phyloP scores from a whole-genome alignment of 2,888 invertebrate species.

The Campaea margaritaria region DNA sequence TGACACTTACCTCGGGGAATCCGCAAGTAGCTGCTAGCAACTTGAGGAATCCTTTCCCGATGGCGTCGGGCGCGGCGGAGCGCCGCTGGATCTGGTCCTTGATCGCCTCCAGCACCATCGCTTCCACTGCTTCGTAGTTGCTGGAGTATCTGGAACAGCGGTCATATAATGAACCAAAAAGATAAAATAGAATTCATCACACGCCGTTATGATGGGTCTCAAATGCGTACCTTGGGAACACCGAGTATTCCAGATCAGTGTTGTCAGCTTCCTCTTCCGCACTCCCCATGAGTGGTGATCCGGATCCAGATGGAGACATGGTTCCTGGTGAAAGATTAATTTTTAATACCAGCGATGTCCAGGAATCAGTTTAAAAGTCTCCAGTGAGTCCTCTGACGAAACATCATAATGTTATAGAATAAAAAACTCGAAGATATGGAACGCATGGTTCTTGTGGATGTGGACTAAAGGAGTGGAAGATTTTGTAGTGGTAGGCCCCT shows the following conservation, averaged over 20 bases:
- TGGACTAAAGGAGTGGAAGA: no score
- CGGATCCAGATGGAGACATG: conserved; percentile 83
- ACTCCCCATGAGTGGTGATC: conserved; percentile 81
- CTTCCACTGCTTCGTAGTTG: conserved; percentile 89
- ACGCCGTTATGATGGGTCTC: no score
- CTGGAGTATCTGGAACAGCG: conserved; percentile 66
- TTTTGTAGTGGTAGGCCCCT: no score
- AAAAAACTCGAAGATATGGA: no score
- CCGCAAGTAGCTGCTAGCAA: conserved; percentile 94
- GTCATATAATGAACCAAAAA: no score
- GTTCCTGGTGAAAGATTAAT: conserved; percentile 61
- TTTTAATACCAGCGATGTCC: no score
- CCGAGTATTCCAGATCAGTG: conserved; percentile 82
- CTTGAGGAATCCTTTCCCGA: conserved; percentile 94
- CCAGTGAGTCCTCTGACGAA: no score
- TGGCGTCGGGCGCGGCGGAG: conserved; percentile 91
- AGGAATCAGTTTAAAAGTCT: no score
- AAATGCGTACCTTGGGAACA: conserved; percentile 70
- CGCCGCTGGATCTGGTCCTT: conserved; percentile 94
- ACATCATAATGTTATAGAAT: no score
- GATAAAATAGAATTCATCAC: no score
- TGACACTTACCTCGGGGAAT: conserved; percentile 87
- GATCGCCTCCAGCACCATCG: conserved; percentile 93
- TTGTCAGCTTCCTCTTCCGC: conserved; percentile 85
- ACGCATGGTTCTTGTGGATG: no score